A percentile compares a stretch with the other conserved stretches of the same genome.
These are phyloP conservation scores for Megamerina dolium DNA, from an alignment of 2,888 invertebrate species.

Conservation along the genomic window DNA sequence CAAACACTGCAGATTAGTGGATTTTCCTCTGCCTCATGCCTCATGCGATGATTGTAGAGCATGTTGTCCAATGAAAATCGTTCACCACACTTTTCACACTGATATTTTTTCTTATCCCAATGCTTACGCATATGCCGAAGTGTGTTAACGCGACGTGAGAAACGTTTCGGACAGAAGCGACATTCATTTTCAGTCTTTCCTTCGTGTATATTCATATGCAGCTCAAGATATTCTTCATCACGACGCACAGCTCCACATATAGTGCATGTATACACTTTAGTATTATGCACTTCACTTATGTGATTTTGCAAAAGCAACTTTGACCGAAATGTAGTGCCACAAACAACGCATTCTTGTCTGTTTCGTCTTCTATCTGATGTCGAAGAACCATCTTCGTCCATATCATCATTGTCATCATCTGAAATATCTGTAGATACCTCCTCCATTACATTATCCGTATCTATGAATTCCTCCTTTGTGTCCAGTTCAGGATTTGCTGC, in stretches of 20 bases:
- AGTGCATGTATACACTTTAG: constrained; percentile 27
- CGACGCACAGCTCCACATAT: constrained; percentile 38
- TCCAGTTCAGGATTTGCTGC: constrained; percentile 22
- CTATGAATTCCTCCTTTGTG: constrained; percentile 24
- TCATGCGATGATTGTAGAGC: constrained; percentile 41
- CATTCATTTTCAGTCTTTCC: constrained; percentile 46
- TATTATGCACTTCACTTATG: constrained; percentile 31
- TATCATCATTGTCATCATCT: constrained; percentile 11
- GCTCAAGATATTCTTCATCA: constrained; percentile 43
- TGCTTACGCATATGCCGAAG: constrained; percentile 44
- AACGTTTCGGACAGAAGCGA: constrained; percentile 41
- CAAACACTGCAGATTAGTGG: constrained; percentile 41
- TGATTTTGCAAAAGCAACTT: constrained; percentile 35
- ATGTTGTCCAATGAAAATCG: constrained; percentile 43
- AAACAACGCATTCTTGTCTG: constrained; percentile 19
- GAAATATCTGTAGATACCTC: constrained; percentile 3
- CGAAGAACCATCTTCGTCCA: background rate
- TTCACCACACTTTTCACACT: constrained; percentile 44
- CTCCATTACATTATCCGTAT: constrained; percentile 16
- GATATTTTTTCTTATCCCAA: constrained; percentile 46
- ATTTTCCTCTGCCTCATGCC: constrained; percentile 44
- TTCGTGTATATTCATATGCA: constrained; percentile 45
- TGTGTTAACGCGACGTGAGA: constrained; percentile 40
- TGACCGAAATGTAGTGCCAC: constrained; percentile 29
- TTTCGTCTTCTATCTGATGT: background rate